Percentiles rank a stretch among this genome's conserved stretches.
phyloP scores from a whole-genome alignment of 64 coral and sea anemone genomes.

The Montipora sp. region DNA sequence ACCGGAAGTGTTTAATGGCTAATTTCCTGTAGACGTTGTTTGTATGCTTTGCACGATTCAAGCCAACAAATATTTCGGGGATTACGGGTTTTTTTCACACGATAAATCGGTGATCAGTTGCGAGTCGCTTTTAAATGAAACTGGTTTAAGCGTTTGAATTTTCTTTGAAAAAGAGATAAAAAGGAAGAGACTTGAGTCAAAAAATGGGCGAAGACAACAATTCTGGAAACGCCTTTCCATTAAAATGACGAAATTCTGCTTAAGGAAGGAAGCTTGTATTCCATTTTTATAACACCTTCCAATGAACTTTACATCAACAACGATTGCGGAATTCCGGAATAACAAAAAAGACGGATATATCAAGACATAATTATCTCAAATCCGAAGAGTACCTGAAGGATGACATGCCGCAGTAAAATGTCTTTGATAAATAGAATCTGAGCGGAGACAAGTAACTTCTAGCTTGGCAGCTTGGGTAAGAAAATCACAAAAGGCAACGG shows the following conservation, averaged over 20 bases:
- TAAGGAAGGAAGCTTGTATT: background rate
- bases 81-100: slow-evolving; percentile 11
- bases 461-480: background rate
- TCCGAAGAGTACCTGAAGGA: background rate
- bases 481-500: background rate
- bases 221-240: too few species aligned
- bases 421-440: background rate
- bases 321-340: slow-evolving; percentile 44
- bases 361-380: background rate
- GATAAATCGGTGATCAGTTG: background rate
- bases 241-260: slow-evolving; percentile 4
- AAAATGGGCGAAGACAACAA: too few species aligned
- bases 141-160: too few species aligned
- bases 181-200: background rate
- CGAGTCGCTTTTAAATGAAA: background rate
- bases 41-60: slow-evolving; percentile 45
- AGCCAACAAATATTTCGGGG: slow-evolving; percentile 42
- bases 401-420: background rate
- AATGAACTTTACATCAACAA: background rate
- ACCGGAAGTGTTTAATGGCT: slow-evolving; percentile 44
- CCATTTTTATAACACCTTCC: background rate
- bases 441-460: background rate
- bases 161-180: background rate
- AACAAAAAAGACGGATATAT: slow-evolving; percentile 31
- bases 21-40: slow-evolving; percentile 37